Evolutionary conservation across 2,113 vertebrate genomes (phyloP).

Genomic region (Hippolais icterina): DNA sequence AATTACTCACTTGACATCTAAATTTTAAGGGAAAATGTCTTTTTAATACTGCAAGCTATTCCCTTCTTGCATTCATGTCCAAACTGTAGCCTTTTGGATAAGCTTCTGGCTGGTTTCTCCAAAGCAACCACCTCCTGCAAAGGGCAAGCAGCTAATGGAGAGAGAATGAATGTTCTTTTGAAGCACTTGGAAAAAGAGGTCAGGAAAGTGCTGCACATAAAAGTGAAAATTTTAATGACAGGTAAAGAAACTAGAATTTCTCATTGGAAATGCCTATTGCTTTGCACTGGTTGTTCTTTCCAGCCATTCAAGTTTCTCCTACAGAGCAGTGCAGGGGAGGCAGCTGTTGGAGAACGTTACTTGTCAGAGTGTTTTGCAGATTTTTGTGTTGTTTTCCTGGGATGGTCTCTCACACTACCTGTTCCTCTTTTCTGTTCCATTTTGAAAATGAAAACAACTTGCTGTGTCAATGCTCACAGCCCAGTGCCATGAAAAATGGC

Average conservation of each 20-base stretch:
- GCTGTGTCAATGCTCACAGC: background rate
- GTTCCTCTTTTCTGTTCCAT: background rate
- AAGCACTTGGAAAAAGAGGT: background rate
- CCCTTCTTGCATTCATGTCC: background rate
- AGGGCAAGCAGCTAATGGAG: background rate
- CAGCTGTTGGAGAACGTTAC: fast-evolving
- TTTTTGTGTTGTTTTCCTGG: background rate
- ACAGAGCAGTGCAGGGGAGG: background rate
- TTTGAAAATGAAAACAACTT: background rate
- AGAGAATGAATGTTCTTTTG: background rate
- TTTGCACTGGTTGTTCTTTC: background rate
- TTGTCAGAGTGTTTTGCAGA: fast-evolving
- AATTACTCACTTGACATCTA: constrained; percentile 23
- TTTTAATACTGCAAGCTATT: background rate
- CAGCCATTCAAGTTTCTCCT: background rate
- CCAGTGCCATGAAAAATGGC: background rate
- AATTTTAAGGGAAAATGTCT: constrained; percentile 20
- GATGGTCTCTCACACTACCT: background rate
- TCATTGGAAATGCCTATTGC: background rate
- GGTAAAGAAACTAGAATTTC: background rate
- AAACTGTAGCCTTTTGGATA: background rate
- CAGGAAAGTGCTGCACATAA: background rate
- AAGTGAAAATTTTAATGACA: background rate
- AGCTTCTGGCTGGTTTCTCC: background rate
- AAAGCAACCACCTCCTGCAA: background rate